A percentile compares a stretch with the other conserved stretches of the same genome.
phyloP scores from a whole-genome alignment of 2,888 invertebrate species.

The Blera fallax region DNA sequence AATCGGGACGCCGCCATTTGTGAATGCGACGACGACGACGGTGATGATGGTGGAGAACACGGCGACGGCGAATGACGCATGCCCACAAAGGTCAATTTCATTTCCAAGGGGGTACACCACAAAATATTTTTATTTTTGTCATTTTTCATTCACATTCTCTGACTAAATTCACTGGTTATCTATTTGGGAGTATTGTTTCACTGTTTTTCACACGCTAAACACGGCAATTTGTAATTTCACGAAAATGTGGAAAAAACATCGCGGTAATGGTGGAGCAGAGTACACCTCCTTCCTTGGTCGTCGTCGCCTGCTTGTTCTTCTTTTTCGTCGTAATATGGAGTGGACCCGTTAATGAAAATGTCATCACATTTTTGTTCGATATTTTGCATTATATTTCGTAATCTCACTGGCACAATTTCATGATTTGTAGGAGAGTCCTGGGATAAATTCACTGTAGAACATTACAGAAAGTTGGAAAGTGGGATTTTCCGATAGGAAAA shows the following conservation, averaged over 20 bases:
- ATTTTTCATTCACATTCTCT: constrained; percentile 57
- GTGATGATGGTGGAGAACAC: constrained; percentile 45
- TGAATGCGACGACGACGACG: constrained; percentile 57
- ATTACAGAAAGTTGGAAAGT: constrained; percentile 32
- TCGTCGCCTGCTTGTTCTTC: constrained; percentile 48
- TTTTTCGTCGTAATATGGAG: constrained; percentile 69
- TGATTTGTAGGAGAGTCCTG: constrained; percentile 1
- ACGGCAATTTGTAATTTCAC: constrained; percentile 47
- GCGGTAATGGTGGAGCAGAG: constrained; percentile 63
- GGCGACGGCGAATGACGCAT: constrained; percentile 69
- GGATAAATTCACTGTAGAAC: constrained; percentile 25
- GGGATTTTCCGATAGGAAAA: constrained; percentile 66
- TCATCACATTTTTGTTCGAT: constrained; percentile 65
- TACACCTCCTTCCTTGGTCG: constrained; percentile 54
- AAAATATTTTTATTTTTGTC: constrained; percentile 67
- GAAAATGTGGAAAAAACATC: constrained; percentile 38
- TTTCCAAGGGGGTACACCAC: constrained; percentile 72
- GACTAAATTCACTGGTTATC: constrained; percentile 13
- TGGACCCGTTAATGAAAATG: constrained; percentile 63
- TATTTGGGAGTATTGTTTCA: neutral
- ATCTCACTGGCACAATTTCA: constrained; percentile 32
- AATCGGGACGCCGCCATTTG: constrained; percentile 68
- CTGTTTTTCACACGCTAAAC: constrained; percentile 16
- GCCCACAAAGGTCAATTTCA: constrained; percentile 72
- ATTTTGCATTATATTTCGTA: constrained; percentile 13